These are phyloP conservation scores for Clostera curtula DNA, from an alignment of 2,888 invertebrate genomes.

Conservation along the genomic window DNA sequence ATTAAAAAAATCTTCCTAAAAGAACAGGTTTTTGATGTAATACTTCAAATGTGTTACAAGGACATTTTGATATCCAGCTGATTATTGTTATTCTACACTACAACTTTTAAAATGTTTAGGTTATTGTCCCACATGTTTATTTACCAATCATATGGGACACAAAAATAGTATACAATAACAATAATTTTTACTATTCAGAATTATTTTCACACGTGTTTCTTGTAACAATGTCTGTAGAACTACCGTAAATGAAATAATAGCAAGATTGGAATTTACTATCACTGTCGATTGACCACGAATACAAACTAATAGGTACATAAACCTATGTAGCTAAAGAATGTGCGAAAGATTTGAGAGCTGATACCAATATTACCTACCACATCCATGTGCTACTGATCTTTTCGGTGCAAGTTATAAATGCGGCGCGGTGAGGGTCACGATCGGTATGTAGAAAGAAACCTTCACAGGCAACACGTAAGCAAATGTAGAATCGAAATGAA, in stretches of 20 bases:
- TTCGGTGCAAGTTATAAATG: constrained; percentile 27
- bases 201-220: too few species aligned
- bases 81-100: not conserved
- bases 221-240: too few species aligned
- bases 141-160: constrained; percentile 23
- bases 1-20: too few species aligned
- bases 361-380: constrained; percentile 14
- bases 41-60: too few species aligned
- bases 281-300: constrained; percentile 13
- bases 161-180: constrained; percentile 11
- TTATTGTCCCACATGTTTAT: constrained; percentile 42
- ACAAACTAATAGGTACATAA: constrained; percentile 6
- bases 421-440: constrained; percentile 55
- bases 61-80: too few species aligned
- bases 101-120: constrained; percentile 27
- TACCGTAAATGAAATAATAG: too few species aligned
- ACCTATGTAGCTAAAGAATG: constrained; percentile 7
- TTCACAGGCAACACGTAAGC: constrained; percentile 72
- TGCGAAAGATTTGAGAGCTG: constrained; percentile 7
- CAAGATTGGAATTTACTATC: constrained; percentile 7
- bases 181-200: too few species aligned
- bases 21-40: too few species aligned
- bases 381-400: constrained; percentile 38
- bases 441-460: constrained; percentile 53
- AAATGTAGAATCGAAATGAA: constrained; percentile 64